Conservation (phyloP, 2,888 invertebrate species). For the Torymus aiolomorphi region DNA sequence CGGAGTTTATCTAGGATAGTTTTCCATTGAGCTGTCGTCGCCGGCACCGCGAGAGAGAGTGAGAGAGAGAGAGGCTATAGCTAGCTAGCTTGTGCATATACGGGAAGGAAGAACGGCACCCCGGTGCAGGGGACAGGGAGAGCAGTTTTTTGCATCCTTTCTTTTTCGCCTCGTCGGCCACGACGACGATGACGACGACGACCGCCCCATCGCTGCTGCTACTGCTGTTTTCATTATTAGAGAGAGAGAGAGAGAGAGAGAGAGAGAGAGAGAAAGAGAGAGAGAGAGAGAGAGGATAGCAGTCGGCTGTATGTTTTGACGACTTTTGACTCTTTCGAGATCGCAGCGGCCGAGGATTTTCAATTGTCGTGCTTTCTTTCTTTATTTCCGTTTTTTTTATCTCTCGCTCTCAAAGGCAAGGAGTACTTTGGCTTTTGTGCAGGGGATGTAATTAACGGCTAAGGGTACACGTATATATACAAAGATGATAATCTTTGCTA, state of each 20-base stretch:
- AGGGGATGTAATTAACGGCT: too few species aligned
- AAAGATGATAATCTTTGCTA: too few species aligned
- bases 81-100: constrained; percentile 1
- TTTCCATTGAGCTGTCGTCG: constrained; percentile 51
- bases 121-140: not conserved
- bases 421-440: too few species aligned
- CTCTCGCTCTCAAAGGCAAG: too few species aligned
- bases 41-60: too few species aligned
- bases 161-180: not conserved
- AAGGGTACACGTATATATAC: too few species aligned
- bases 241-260: constrained; percentile 11
- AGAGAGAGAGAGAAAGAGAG: too few species aligned
- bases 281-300: not conserved
- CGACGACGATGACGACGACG: too few species aligned
- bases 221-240: constrained; percentile 29
- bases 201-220: not conserved
- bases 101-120: not conserved
- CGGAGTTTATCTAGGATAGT: constrained; percentile 56
- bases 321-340: constrained; percentile 11
- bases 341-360: not conserved
- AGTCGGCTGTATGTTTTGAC: constrained; percentile 8
- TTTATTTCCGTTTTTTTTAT: too few species aligned
- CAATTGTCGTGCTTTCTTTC: not conserved
- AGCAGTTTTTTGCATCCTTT: constrained; percentile 34
- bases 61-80: too few species aligned